Percentiles rank a stretch among this genome's conserved stretches.
Conservation (phyloP, 2,113 vertebrate species). For the human region GRCh38 chr4:185056501-185057000, state of each 20-base stretch:
- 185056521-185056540: background rate
- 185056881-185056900: background rate
- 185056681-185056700: background rate
- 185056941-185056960: background rate
- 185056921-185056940: background rate
- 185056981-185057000: background rate
- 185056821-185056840: background rate
- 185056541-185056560: background rate
- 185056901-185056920: background rate
- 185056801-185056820: background rate
- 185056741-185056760: too few relatives aligned
- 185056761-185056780: background rate
- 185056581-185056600: background rate
- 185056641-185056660: background rate
- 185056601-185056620: background rate
- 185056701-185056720: background rate
- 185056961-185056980: background rate
- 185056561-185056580: background rate
- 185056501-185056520: background rate
- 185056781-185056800: background rate
- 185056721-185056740: background rate
- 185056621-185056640: background rate
- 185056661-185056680: background rate
- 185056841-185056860: background rate
- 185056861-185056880: background rate